Evolutionary conservation across 2,888 invertebrate species (phyloP).

Genomic region (Entomobrya proxima): DNA sequence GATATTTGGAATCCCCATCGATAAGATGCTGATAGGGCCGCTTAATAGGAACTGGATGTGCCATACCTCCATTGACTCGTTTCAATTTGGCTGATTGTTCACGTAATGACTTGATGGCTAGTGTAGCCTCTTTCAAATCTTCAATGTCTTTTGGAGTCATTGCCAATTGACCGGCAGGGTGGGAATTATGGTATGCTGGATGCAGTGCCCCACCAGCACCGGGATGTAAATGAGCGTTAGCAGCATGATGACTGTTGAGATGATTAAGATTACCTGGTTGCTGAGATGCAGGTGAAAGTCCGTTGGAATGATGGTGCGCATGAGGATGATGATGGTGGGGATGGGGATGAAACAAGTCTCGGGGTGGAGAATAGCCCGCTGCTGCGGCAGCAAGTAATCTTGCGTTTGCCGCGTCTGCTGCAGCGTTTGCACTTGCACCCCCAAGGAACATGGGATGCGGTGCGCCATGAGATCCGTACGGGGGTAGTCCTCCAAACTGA

Average conservation of each 20-base stretch:
- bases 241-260: conserved; percentile 48
- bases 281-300: conserved; percentile 33
- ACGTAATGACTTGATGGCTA: conserved; percentile 68
- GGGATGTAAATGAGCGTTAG: conserved; percentile 45
- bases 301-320: conserved; percentile 45
- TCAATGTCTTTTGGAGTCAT: conserved; percentile 73
- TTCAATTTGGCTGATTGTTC: conserved; percentile 73
- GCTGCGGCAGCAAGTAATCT: conserved; percentile 72
- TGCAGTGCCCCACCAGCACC: conserved; percentile 28
- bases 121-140: conserved; percentile 69
- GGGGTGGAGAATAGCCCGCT: conserved; percentile 71
- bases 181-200: conserved; percentile 52
- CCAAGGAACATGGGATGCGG: conserved; percentile 74
- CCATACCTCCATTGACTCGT: conserved; percentile 44
- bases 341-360: conserved; percentile 69
- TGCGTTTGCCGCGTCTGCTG: conserved; percentile 73
- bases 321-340: conserved; percentile 57
- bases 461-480: conserved; percentile 68
- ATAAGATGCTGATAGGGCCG: conserved; percentile 33
- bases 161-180: conserved; percentile 55
- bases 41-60: conserved; percentile 48
- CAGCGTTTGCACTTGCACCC: conserved; percentile 54
- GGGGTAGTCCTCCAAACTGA: conserved; percentile 68
- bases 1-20: conserved; percentile 18
- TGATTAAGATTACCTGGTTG: conserved; percentile 52